Percentiles rank a stretch among this genome's conserved stretches.
phyloP scores from a whole-genome alignment of 1,140 invertebrate genomes.

The Drosophila neocordata region DNA sequence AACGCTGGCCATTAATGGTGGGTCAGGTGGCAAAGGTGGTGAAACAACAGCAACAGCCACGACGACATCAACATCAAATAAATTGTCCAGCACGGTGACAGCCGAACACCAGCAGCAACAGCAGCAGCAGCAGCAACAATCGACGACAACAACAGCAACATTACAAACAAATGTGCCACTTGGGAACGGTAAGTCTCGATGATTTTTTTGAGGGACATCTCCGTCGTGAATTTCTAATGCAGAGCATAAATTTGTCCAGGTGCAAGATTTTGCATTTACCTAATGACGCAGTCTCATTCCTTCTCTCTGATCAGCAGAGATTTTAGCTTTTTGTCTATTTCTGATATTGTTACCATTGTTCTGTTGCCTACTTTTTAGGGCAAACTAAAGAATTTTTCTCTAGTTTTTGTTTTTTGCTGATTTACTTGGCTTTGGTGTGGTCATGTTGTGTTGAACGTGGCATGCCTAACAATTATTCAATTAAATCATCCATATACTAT shows the following conservation, averaged over 20 bases:
- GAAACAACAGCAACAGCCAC: conserved; percentile 28
- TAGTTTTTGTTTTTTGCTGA: conserved; percentile 40
- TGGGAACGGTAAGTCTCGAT: conserved; percentile 79
- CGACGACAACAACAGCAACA: conserved; percentile 31
- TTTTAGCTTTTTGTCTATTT: conserved; percentile 12
- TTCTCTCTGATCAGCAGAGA: conserved; percentile 9
- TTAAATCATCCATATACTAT: conserved; percentile 73
- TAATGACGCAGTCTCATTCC: conserved; percentile 56
- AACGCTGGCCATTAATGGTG: conserved; percentile 57
- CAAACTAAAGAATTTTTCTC: not conserved
- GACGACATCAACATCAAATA: conserved; percentile 57
- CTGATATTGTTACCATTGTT: conserved; percentile 24
- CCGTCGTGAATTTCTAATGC: conserved; percentile 41
- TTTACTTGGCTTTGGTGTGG: conserved; percentile 30
- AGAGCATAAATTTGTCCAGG: conserved; percentile 54
- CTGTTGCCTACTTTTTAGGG: conserved; percentile 42
- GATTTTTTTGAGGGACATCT: conserved; percentile 22
- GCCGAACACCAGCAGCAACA: conserved; percentile 50
- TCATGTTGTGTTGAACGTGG: conserved; percentile 39
- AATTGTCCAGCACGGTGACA: conserved; percentile 67
- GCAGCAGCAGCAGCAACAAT: conserved; percentile 41
- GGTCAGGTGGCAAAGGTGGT: conserved; percentile 14
- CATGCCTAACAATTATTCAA: conserved; percentile 80
- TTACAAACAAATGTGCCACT: conserved; percentile 77
- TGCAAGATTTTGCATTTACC: conserved; percentile 45